Conservation (phyloP, 2,888 invertebrate genomes). For the Rhagonycha lutea region DNA sequence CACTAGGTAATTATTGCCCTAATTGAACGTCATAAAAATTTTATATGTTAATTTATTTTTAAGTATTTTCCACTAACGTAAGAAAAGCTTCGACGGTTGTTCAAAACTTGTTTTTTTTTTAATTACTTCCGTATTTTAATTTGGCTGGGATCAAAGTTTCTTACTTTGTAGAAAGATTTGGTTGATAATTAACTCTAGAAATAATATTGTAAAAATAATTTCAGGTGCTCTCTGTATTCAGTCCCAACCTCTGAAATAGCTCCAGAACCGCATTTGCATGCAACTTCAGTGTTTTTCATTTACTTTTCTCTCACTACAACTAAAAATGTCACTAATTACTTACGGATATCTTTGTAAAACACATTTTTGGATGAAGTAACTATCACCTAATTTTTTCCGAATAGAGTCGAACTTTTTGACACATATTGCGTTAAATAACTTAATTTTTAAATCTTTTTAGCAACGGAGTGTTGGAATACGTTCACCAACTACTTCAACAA, state of each 20-base stretch:
- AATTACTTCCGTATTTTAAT: neutral
- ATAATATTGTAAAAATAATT: too few species aligned
- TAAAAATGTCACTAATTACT: neutral
- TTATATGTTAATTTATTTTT: neutral
- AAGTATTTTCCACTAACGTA: neutral
- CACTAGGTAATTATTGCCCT: neutral
- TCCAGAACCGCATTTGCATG: too few species aligned
- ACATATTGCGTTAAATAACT: constrained; percentile 12
- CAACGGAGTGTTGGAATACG: neutral
- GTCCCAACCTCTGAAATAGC: too few species aligned
- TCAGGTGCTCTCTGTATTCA: too few species aligned
- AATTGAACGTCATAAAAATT: neutral
- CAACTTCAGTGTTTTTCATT: too few species aligned
- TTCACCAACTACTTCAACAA: neutral
- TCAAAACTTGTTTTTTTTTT: neutral
- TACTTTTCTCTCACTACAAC: neutral
- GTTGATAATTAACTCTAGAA: neutral
- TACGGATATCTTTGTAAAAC: neutral
- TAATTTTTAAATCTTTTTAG: constrained; percentile 9
- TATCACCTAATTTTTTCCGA: neutral
- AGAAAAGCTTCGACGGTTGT: neutral
- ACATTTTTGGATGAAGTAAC: neutral
- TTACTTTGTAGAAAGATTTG: neutral
- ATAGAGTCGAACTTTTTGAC: constrained; percentile 18
- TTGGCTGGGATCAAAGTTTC: neutral